phyloP scores from a whole-genome alignment of 1,140 invertebrate genomes.

The Diachasmimorpha longicaudata region DNA sequence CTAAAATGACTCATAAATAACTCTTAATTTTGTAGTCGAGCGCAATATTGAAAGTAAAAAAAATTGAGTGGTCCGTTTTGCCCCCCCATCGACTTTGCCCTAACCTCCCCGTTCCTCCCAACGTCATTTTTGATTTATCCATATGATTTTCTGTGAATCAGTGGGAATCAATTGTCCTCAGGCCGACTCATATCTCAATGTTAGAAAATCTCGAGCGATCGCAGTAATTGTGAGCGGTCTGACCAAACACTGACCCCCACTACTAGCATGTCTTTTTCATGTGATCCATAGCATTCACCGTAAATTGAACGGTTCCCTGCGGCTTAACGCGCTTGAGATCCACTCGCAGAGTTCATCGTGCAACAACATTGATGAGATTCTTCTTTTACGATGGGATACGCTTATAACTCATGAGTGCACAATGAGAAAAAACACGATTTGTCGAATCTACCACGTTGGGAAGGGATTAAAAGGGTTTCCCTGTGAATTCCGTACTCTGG shows the following conservation, averaged over 20 bases:
- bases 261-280: background rate
- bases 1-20: too few relatives aligned
- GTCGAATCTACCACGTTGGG: background rate
- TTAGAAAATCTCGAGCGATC: too few relatives aligned
- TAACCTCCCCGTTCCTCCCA: too few relatives aligned
- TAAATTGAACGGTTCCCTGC: conserved; percentile 3
- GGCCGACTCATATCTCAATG: too few relatives aligned
- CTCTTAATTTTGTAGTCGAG: too few relatives aligned
- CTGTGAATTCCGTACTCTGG: background rate
- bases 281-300: background rate
- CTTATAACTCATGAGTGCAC: background rate
- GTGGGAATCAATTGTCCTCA: too few relatives aligned
- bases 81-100: too few relatives aligned
- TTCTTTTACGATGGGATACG: background rate
- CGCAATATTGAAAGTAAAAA: too few relatives aligned
- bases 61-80: too few relatives aligned
- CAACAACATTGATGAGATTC: conserved; percentile 21
- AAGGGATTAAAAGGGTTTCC: background rate
- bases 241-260: background rate
- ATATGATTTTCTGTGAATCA: too few relatives aligned
- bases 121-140: too few relatives aligned
- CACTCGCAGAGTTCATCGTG: background rate
- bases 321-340: background rate
- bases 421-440: background rate
- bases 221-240: background rate